Conservation (phyloP, 2,113 vertebrate species). For the Propithecus coquereli region DNA sequence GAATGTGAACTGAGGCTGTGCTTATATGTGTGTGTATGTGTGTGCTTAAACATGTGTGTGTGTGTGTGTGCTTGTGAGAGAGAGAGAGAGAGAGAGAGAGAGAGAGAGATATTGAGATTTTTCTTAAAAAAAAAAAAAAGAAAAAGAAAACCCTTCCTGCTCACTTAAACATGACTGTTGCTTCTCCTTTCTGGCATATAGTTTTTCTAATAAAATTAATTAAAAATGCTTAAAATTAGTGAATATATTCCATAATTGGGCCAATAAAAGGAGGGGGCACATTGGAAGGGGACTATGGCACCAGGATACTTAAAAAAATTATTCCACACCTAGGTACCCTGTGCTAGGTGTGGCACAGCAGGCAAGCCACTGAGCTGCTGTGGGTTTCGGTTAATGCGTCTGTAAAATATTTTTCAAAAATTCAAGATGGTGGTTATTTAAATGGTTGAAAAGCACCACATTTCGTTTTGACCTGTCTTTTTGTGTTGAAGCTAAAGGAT, state of each 20-base stretch:
- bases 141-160: not conserved
- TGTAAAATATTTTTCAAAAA: not conserved
- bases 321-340: not conserved
- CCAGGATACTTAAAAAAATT: not conserved
- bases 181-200: not conserved
- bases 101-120: not conserved
- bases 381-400: not conserved
- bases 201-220: not conserved
- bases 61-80: not conserved
- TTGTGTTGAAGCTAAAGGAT: not conserved
- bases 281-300: not conserved
- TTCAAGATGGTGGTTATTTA: not conserved
- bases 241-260: not conserved
- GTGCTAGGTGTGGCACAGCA: not conserved
- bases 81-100: not conserved
- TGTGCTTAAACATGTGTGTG: not conserved
- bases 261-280: not conserved
- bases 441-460: not conserved
- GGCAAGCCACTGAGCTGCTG: not conserved
- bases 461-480: not conserved
- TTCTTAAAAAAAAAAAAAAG: not conserved
- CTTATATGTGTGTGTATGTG: not conserved
- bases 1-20: not conserved
- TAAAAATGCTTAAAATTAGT: not conserved
- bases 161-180: not conserved